phyloP scores from a whole-genome alignment of 2,888 invertebrate species.

The Plusia festucae region DNA sequence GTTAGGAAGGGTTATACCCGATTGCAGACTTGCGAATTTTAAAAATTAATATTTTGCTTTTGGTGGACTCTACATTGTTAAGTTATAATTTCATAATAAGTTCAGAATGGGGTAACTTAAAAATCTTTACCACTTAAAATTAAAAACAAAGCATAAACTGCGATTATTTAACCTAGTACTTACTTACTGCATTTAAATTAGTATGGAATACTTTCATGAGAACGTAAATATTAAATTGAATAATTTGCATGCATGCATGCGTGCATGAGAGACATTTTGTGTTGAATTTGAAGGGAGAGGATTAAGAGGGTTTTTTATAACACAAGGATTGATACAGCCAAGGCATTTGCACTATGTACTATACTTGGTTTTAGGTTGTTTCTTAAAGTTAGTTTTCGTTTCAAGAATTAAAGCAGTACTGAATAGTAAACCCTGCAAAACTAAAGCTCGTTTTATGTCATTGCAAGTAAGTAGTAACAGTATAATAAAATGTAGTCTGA shows the following conservation, averaged over 20 bases:
- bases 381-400: too few species aligned
- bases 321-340: background rate
- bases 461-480: background rate
- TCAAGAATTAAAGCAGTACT: background rate
- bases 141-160: background rate
- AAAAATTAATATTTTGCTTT: too few species aligned
- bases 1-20: too few species aligned
- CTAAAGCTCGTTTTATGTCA: background rate
- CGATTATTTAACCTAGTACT: background rate
- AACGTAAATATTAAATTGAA: background rate
- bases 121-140: background rate
- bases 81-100: too few species aligned
- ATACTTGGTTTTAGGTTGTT: too few species aligned
- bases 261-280: background rate
- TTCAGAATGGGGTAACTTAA: background rate
- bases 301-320: too few species aligned
- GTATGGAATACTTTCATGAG: background rate
- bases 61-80: too few species aligned
- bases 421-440: background rate
- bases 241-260: constrained; percentile 3
- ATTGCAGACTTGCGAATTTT: too few species aligned
- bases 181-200: background rate
- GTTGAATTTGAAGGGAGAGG: background rate
- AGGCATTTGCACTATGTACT: background rate
- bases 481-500: background rate